These are phyloP conservation scores for Spizaetus ornatus DNA, from an alignment of 2,113 vertebrate genomes.

Conservation along the genomic window DNA sequence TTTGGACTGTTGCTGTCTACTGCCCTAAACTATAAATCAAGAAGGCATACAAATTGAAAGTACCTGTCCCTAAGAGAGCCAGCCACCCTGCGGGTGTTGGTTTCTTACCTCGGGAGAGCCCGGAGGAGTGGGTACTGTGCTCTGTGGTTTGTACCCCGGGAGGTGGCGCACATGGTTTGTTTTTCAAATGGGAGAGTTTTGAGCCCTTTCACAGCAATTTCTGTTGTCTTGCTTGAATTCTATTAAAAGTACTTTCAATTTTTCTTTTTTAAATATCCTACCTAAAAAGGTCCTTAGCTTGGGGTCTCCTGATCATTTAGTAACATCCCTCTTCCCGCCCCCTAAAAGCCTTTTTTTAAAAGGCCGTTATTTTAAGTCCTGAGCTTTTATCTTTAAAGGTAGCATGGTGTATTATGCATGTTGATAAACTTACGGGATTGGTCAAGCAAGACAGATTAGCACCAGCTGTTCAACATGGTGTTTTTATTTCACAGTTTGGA, in stretches of 20 bases:
- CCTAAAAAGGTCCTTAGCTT: not conserved
- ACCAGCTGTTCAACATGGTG: not conserved
- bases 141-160: not conserved
- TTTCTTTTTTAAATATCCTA: not conserved
- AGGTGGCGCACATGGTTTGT: constrained; percentile 37
- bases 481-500: not conserved
- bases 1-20: not conserved
- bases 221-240: not conserved
- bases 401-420: not conserved
- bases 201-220: not conserved
- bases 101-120: not conserved
- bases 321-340: not conserved
- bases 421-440: not conserved
- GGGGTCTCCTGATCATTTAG: not conserved
- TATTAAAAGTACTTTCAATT: not conserved
- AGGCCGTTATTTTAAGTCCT: not conserved
- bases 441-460: not conserved
- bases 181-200: not conserved
- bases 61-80: too few relatives aligned
- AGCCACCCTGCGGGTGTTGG: not conserved
- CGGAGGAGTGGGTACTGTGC: not conserved
- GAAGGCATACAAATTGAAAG: not conserved
- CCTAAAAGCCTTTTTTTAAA: not conserved
- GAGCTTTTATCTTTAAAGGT: not conserved
- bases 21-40: not conserved